Evolutionary conservation across 2,888 invertebrate genomes (phyloP), one percentile per base, ranked within the genome.

Genomic region (Pycnomerus fuliginosus): DNA sequence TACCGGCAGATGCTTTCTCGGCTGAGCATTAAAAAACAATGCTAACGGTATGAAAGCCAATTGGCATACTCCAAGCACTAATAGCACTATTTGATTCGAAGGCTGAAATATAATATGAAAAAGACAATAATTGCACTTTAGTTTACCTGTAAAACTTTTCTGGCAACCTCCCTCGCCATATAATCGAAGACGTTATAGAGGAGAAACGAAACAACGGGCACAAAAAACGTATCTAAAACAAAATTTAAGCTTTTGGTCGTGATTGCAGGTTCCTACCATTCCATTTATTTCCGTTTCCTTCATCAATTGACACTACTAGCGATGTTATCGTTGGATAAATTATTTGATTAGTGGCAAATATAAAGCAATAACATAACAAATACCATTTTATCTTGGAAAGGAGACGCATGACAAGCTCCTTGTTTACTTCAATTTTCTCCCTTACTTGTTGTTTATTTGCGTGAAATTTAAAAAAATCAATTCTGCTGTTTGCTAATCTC

Each of bases 21-120:
- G 90, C 57, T 84, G 85, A 1, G 86, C 87, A 72, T 96, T 94
- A 68, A 94, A 93, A 52, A 90, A 72, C 78, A 95, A 79, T 50
- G 96, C 71, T 64, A 90, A 76, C 0, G 95, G 95, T 20, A 95
- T 77, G 41, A 91, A 85, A 0, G 78, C 62, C 1, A 85, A 64
- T 34, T 96, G 79, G 10, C 82, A 55, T 1, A 84, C 22, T 35
- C 84, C 81, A 16, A 87, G 69, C 0, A 79, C 59, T 0, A 86
- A 76, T 12, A 90, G 76, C 3, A 84, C 61, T 73, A 82, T 79
- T 35, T 83, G 80, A 53, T 81, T 82, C 29, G 72, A 74, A 20
- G 88, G 87, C 88, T 88, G 66, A 13, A 76, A 74, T 22, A 23
- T 33, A 17, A 22, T 51, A 32, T 39, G 12, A 41, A 28, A 16